Base-by-base conservation (phyloP, 2,113 vertebrate genomes). In the Oncorhynchus nerka region DNA sequence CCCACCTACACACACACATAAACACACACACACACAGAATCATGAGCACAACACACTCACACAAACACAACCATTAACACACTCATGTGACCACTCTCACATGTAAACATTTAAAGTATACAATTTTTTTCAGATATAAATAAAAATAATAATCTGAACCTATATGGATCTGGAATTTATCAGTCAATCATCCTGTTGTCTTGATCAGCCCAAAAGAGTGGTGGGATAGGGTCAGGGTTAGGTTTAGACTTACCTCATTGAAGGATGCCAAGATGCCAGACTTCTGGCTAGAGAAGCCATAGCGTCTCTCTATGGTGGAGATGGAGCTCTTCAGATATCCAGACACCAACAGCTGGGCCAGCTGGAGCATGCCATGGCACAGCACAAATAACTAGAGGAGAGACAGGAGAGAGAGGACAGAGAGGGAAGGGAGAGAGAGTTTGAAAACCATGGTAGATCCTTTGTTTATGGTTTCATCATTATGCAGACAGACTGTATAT, bases 251-350 rank as follows among this genome's bases (percentile, higher is more conserved):
- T 64, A 92, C 97, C 96, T 99, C 98, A 0, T 99, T 99, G 88
- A 99, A 98, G 74, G 96, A 86, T 0, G 95, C 94, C 0, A 99
- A 88, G 4, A 99, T 71, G 3, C 98, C 98, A 0, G 96, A 96
- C 0, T 93, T 97, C 89, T 95, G 94, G 84, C 98, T 99, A 87
- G 96, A 94, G n/a, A 99, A 88, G 20, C 97, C 98, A 0, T 96
- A 99, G 28, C 97, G 94, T 68, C 86, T 93, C 93, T 99, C 98
- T 0, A 99, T 95, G n/a, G 96, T 98, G 28, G 97, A 95, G 84
- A 98, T 96, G 88, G 96, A 96, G 79, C 97, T 97, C 89, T 97
- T 98, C 90, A 99, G 93, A 79, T 96, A 98, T 5, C 96, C 95
- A 0, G 98, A 98, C 15, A 96, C 94, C 91, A 97, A 80, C 39